phyloP scores from a whole-genome alignment of 2,113 vertebrate species.

The Euleptes europaea region DNA sequence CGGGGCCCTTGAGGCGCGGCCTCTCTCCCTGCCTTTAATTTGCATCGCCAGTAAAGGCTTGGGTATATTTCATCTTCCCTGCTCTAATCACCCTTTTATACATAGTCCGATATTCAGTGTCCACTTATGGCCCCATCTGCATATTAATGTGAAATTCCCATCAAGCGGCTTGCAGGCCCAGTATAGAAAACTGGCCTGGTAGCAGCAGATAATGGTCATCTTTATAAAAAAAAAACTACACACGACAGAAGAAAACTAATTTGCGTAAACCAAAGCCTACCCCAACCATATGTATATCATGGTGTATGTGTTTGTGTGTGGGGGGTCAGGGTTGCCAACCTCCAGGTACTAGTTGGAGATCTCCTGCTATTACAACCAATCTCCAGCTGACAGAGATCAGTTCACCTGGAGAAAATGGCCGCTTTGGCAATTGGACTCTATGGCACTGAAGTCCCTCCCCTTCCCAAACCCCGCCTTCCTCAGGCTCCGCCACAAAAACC shows the following conservation, averaged over 20 bases:
- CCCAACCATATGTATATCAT: background rate
- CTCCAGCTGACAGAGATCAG: too few species aligned
- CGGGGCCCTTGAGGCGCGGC: constrained; percentile 9
- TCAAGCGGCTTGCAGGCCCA: background rate
- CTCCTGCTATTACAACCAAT: too few species aligned
- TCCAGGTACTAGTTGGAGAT: too few species aligned
- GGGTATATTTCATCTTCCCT: background rate
- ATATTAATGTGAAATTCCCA: background rate
- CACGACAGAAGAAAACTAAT: background rate
- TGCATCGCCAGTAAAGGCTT: constrained; percentile 4
- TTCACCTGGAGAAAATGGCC: too few species aligned
- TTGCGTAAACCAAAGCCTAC: background rate
- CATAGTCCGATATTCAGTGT: background rate
- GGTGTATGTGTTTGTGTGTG: too few species aligned
- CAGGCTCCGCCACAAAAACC: too few species aligned
- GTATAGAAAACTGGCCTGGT: background rate
- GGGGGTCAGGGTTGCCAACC: too few species aligned
- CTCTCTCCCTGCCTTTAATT: background rate
- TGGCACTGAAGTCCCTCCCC: too few species aligned
- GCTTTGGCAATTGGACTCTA: too few species aligned
- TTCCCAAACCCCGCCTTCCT: too few species aligned
- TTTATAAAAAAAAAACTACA: background rate
- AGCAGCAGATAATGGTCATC: too few species aligned
- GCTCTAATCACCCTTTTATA: constrained; percentile 8
- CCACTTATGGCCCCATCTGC: background rate